phyloP scores from a whole-genome alignment of 2,797 vertebrate species.

The Smutsia temminckii region DNA sequence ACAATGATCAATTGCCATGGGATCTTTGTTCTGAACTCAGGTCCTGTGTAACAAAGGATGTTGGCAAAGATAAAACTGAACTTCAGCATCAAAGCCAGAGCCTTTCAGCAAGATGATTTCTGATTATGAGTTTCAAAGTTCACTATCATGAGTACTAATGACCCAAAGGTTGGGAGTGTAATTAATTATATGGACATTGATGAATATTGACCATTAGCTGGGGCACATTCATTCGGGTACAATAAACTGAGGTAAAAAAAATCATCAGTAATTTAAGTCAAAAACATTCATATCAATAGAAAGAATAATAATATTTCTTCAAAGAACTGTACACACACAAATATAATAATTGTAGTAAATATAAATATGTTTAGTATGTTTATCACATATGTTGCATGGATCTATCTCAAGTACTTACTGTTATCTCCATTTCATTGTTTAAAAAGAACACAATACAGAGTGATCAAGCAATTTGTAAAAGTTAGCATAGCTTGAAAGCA shows the following conservation, averaged over 20 bases:
- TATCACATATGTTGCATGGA: background rate
- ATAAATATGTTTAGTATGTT: background rate
- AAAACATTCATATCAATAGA: background rate
- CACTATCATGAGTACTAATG: background rate
- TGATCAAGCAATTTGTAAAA: background rate
- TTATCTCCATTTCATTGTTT: background rate
- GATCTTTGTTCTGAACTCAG: background rate
- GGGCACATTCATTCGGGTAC: background rate
- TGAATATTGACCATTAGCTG: background rate
- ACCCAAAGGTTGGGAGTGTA: background rate
- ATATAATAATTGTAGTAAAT: background rate
- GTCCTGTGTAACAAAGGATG: background rate
- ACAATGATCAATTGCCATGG: background rate
- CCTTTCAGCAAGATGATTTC: background rate
- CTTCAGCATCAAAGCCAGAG: background rate
- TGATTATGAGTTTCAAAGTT: constrained; percentile 4
- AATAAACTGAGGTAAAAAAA: background rate
- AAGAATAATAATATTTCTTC: background rate
- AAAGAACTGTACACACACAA: background rate
- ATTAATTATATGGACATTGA: background rate
- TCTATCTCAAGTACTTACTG: background rate
- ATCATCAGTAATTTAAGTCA: background rate
- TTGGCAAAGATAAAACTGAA: background rate
- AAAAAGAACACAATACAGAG: background rate
- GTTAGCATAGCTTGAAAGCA: background rate